Conservation (phyloP, 2,888 invertebrate genomes). For the Agrochola lota region DNA sequence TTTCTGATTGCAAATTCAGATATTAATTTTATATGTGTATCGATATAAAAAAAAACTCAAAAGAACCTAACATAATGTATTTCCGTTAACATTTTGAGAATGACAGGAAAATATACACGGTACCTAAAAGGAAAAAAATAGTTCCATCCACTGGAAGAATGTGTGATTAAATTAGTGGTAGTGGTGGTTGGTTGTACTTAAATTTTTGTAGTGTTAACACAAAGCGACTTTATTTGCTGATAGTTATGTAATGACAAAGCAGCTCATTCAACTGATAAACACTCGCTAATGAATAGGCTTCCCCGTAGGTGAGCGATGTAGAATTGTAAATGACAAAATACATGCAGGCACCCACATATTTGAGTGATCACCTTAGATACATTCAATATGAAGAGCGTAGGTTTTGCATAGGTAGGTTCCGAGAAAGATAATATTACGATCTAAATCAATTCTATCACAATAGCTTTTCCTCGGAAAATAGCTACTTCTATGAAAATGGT, state of each 20-base stretch:
- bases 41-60: background rate
- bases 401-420: background rate
- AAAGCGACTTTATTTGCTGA: background rate
- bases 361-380: background rate
- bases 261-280: background rate
- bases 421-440: constrained; percentile 6
- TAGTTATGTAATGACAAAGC: background rate
- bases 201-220: background rate
- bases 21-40: background rate
- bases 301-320: background rate
- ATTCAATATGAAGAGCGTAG: background rate
- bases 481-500: background rate
- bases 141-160: background rate
- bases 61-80: background rate
- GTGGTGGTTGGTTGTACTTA: background rate
- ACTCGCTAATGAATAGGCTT: background rate
- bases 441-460: background rate
- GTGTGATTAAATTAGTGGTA: background rate
- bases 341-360: background rate
- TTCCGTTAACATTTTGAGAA: background rate
- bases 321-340: background rate
- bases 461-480: background rate
- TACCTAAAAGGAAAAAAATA: background rate
- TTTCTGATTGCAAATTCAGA: background rate
- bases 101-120: background rate